Evolutionary conservation across 2,797 vertebrate species (phyloP), one percentile per base, ranked within the genome.

Genomic region (Oreonectes daqikongensis): DNA sequence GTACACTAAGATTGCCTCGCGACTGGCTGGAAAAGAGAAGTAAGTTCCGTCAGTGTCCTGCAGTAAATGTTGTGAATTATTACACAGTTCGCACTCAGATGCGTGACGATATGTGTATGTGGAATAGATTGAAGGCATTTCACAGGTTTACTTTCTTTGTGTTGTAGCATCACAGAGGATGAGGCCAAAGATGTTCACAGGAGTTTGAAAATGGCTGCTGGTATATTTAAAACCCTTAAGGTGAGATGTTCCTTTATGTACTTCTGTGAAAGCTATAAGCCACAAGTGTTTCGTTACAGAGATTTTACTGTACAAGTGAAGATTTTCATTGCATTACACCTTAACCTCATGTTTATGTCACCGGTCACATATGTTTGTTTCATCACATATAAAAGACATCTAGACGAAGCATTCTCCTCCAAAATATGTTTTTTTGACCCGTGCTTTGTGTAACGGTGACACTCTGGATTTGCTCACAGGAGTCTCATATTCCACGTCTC

Each of bases 131-230:
- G 1, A 12, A 10, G 14, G 15, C 4, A 1, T 55, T 24, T 24
- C 2, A 22, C n/a, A n/a, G 20, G 5, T 42, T 57, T 57, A 28
- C 22, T 20, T 50, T 61, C 46, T 55, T 22, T 32, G 20, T 22
- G 24, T 79, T 88, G 59, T 70, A 99, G 98, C 84, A 86, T 99
- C 86, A 96, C 95, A 64, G 97, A 99, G 88, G 89, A 94, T 20
- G 98, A 99, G 90, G 98, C 96, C 1, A 99, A 99, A 92, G 95
- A 97, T 0, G 97, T 99, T 82, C 97, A 99, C 85, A 94, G 94
- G 80, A 99, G 96, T 89, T 87, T 99, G 85, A 99, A 97, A 89
- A 92, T 91, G 80, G 96, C 96, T 82, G 97, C 97, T 81, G 98
- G 97, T 65, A 94, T 97, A 86, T 99, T 98, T 89, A 99, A 96